A percentile compares a stretch with the other conserved stretches of the same genome.
Conservation (phyloP, 2,113 vertebrate species). For the Silurus glanis region DNA sequence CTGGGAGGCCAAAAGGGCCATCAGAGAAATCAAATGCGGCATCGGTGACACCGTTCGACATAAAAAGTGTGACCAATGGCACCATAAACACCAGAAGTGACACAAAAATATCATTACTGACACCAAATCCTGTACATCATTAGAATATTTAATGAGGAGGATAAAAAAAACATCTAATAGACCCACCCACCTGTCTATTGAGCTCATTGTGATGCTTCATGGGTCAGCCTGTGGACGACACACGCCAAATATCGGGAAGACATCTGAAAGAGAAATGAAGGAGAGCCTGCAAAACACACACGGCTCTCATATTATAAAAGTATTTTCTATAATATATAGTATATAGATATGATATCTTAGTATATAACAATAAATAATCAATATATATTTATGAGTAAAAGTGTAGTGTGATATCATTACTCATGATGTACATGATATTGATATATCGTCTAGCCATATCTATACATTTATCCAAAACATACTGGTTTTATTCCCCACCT, state of each 20-base stretch:
- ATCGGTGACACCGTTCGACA: no score
- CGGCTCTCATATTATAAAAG: no score
- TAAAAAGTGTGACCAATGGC: background rate
- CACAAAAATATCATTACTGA: background rate
- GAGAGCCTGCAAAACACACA: constrained; percentile 30
- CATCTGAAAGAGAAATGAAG: constrained; percentile 71
- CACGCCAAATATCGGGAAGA: constrained; percentile 73
- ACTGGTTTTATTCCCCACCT: background rate
- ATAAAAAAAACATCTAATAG: no score
- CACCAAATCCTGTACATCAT: background rate
- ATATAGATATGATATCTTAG: no score
- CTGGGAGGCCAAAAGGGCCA: background rate
- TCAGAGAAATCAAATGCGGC: background rate
- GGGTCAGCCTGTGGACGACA: constrained; percentile 70
- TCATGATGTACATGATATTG: no score
- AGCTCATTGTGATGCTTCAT: constrained; percentile 76
- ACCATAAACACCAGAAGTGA: background rate
- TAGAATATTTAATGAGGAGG: no score
- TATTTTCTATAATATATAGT: no score
- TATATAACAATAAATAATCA: no score
- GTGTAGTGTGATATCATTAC: no score
- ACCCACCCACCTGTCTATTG: constrained; percentile 66
- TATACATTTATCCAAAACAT: background rate
- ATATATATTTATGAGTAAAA: no score
- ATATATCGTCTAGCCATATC: no score